Evolutionary conservation across 2,113 vertebrate species (phyloP), one percentile per base, ranked within the genome.

Genomic region (Melanerpes aurifrons): DNA sequence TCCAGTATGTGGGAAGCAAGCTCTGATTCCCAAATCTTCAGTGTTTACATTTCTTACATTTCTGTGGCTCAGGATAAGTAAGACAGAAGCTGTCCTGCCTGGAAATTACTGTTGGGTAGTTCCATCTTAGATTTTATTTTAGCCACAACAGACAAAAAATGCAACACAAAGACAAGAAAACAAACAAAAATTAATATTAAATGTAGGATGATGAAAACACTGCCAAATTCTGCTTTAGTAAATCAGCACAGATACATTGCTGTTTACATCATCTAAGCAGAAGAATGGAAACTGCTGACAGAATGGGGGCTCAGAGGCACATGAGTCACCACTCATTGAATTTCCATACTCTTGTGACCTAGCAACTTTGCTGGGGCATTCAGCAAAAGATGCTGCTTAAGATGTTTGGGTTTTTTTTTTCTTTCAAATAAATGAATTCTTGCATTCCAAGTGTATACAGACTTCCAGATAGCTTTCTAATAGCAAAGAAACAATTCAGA

Each of bases 251-350:
- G 64, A 90, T 63, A n/a, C 74, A 59, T 20, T 56, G 63, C 69
- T 93, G 75, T 96, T 96, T 95, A 89, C 64, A 93, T 77, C 92
- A 89, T 59, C 78, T 89, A 92, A 57, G 87, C 59, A 76, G 72
- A 89, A 95, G 84, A 93, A 94, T 66, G 94, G 92, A 92, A 96
- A 90, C 63, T 89, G 90, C 90, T 96, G 96, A 93, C 94, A 93
- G 92, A 96, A 92, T 87, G 86, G 74, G 94, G 90, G 77, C 90
- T 95, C 89, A 79, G 73, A 82, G 83, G 50, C 89, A 78, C 78
- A 63, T 86, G 92, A 96, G 61, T 89, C 95, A 95, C 86, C 74
- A 79, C 69, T 73, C 86, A 79, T 16, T 84, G 89, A 91, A 96
- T 93, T 92, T 89, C 89, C 89, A 63, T 54, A 67, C 78, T 86